These are phyloP conservation scores for Babylonia areolata DNA, from an alignment of 1,140 invertebrate species.

Conservation along the genomic window DNA sequence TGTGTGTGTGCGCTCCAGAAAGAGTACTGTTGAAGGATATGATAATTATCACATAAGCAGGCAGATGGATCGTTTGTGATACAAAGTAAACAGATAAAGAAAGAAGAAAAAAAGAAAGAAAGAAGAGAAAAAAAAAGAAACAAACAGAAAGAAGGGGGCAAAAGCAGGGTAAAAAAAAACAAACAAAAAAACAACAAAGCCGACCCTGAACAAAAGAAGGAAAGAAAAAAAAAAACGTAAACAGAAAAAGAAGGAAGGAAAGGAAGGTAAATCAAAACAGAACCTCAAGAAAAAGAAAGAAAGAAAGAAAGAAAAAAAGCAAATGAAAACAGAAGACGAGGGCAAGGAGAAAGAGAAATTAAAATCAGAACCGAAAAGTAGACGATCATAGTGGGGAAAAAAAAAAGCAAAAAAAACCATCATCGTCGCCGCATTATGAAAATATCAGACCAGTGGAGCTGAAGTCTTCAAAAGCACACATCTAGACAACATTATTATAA, in stretches of 20 bases:
- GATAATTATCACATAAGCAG: no score
- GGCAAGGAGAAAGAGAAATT: neutral
- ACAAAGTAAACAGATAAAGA: no score
- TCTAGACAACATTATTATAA: neutral
- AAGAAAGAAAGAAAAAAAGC: neutral
- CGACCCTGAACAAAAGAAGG: neutral
- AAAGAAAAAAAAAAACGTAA: neutral
- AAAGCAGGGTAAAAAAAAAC: no score
- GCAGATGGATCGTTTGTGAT: no score
- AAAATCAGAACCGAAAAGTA: neutral
- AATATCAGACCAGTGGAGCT: no score
- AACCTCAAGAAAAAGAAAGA: neutral
- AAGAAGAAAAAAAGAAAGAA: no score
- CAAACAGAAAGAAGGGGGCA: no score
- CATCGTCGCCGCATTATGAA: neutral
- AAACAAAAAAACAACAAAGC: no score
- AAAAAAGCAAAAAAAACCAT: neutral
- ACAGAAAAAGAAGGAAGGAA: neutral
- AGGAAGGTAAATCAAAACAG: neutral
- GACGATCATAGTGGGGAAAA: neutral
- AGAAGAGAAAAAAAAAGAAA: no score
- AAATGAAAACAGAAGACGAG: neutral
- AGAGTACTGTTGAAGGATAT: no score
- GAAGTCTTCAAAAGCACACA: no score
- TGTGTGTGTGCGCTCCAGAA: no score